A percentile compares a stretch with the other conserved stretches of the same genome.
Evolutionary conservation across 2,797 vertebrate species (phyloP).

Genomic region (Synanceia verrucosa): DNA sequence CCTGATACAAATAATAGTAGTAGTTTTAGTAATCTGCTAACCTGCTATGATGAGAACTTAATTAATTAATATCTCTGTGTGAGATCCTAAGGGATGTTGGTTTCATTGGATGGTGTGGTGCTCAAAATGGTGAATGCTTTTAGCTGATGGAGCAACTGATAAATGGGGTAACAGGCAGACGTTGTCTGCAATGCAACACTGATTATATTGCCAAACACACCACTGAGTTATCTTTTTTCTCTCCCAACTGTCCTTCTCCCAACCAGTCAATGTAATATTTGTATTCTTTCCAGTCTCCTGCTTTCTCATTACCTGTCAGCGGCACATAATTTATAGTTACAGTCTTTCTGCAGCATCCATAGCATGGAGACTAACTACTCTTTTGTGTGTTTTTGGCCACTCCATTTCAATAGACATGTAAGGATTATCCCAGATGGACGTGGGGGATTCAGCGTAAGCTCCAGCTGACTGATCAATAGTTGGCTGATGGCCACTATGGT

Average conservation of each 20-base stretch:
- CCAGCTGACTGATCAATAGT: slow-evolving; percentile 55
- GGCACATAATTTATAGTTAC: slow-evolving; percentile 33
- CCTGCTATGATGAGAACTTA: not conserved
- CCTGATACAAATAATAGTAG: not conserved
- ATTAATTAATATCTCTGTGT: not conserved
- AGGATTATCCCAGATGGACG: slow-evolving; percentile 65
- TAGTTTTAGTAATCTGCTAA: not conserved
- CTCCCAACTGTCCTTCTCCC: slow-evolving; percentile 17
- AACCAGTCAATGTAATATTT: slow-evolving; percentile 47
- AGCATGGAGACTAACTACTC: slow-evolving; percentile 25
- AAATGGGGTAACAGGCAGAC: slow-evolving; percentile 43
- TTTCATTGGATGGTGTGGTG: slow-evolving; percentile 1
- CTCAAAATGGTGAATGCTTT: slow-evolving; percentile 24
- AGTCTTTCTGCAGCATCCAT: slow-evolving; percentile 25
- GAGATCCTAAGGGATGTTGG: not conserved
- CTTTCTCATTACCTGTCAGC: slow-evolving; percentile 68
- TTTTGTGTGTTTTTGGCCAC: slow-evolving; percentile 45
- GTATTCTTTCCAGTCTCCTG: slow-evolving; percentile 52
- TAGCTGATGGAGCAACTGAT: slow-evolving; percentile 19
- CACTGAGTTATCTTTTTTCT: slow-evolving; percentile 22
- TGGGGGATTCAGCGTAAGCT: slow-evolving; percentile 48
- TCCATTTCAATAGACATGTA: slow-evolving; percentile 61
- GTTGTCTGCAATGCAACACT: slow-evolving; percentile 44
- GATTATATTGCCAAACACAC: slow-evolving; percentile 51
- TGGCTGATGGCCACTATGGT: slow-evolving; percentile 54